Conservation (phyloP, 2,113 vertebrate species). For the Urocolius indicus region DNA sequence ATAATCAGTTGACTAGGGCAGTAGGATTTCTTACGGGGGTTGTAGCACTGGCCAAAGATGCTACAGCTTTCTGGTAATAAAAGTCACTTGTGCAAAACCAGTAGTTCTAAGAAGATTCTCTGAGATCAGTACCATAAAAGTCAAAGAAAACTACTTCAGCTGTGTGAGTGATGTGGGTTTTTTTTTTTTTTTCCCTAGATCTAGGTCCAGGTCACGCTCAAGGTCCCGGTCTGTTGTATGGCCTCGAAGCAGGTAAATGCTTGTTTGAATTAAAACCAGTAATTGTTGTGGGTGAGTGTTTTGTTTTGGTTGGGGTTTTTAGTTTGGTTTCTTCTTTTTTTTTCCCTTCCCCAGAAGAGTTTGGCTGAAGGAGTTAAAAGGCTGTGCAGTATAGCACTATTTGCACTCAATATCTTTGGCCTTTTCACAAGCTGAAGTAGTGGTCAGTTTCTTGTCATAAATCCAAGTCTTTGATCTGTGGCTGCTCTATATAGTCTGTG, state of each 20-base stretch:
- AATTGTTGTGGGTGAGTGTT: too few relatives aligned
- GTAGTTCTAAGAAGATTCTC: fast-evolving
- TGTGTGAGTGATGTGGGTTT: neutral
- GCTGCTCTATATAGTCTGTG: fast-evolving
- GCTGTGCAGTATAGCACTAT: neutral
- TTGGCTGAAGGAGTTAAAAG: neutral
- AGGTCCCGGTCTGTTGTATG: slow-evolving; percentile 82
- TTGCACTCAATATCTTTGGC: fast-evolving
- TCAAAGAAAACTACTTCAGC: neutral
- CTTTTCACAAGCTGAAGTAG: neutral
- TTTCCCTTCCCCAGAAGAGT: neutral
- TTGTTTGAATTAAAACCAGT: neutral
- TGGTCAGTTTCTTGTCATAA: neutral
- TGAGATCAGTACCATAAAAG: neutral
- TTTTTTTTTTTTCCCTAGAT: slow-evolving; percentile 50
- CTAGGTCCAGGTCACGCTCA: slow-evolving; percentile 82
- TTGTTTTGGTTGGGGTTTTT: neutral
- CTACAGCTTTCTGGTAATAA: neutral
- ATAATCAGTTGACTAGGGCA: fast-evolving
- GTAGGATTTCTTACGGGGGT: fast-evolving
- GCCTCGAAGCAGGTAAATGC: slow-evolving; percentile 82
- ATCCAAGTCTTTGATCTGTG: neutral
- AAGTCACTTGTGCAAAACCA: neutral
- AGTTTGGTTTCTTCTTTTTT: neutral
- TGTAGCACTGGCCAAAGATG: neutral